phyloP scores from a whole-genome alignment of 2,888 invertebrate genomes.

The Drosophila cognata region DNA sequence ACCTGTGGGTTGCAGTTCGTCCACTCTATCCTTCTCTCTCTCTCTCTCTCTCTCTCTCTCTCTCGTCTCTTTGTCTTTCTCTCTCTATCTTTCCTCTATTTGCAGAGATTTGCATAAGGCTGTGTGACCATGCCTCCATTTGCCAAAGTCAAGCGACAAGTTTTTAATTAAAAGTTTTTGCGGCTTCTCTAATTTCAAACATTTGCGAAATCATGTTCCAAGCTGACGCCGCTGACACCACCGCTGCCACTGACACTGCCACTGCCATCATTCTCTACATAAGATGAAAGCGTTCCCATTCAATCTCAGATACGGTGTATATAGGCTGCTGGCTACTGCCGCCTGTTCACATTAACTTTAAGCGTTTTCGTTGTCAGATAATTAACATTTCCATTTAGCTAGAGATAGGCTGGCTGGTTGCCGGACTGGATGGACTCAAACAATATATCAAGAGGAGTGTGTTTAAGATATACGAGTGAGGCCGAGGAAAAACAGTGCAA shows the following conservation, averaged over 20 bases:
- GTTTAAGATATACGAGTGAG: conserved; percentile 29
- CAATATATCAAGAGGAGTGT: conserved; percentile 48
- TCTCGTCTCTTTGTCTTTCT: too few species aligned
- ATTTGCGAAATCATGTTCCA: conserved; percentile 70
- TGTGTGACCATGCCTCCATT: conserved; percentile 22
- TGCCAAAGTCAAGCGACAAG: conserved; percentile 61
- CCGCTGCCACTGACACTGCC: neutral
- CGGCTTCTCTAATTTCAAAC: conserved; percentile 66
- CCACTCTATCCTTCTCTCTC: neutral
- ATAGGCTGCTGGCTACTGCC: conserved; percentile 4
- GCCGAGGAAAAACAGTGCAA: neutral
- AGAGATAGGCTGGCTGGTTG: conserved; percentile 12
- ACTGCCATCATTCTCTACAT: neutral
- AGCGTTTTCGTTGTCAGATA: conserved; percentile 73
- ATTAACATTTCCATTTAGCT: conserved; percentile 75
- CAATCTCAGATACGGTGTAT: conserved; percentile 22
- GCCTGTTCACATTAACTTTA: conserved; percentile 45
- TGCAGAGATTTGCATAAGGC: neutral
- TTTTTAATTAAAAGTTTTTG: conserved; percentile 76
- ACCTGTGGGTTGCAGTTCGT: neutral
- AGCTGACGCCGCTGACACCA: conserved; percentile 37
- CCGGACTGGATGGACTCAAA: conserved; percentile 13
- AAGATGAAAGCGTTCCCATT: conserved; percentile 17
- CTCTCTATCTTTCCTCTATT: neutral
- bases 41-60: neutral